Conservation (phyloP, 2,888 invertebrate species). For the Catocala fraxini region DNA sequence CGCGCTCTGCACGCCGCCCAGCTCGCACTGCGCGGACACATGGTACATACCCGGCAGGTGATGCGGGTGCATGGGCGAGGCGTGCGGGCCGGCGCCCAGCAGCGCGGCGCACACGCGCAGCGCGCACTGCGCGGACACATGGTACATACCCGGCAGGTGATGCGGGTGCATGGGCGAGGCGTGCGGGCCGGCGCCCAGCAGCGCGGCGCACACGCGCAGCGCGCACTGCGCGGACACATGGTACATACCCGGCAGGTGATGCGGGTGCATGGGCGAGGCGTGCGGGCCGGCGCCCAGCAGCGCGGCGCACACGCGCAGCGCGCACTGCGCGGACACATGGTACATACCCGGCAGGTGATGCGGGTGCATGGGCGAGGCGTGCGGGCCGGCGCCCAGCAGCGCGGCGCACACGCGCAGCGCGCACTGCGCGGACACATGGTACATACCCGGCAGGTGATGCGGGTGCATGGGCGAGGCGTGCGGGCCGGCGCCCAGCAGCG, state of each 20-base stretch:
- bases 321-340: conserved; percentile 56
- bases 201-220: conserved; percentile 71
- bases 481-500: conserved; percentile 79
- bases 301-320: conserved; percentile 77
- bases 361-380: conserved; percentile 77
- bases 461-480: conserved; percentile 79
- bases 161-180: conserved; percentile 79
- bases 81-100: conserved; percentile 78
- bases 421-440: conserved; percentile 33
- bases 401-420: conserved; percentile 79
- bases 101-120: conserved; percentile 78
- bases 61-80: conserved; percentile 78
- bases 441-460: conserved; percentile 75
- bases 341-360: conserved; percentile 75
- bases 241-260: conserved; percentile 73
- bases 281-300: conserved; percentile 79
- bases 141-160: conserved; percentile 71
- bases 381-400: conserved; percentile 78
- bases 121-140: conserved; percentile 60
- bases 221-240: conserved; percentile 65
- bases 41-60: conserved; percentile 71
- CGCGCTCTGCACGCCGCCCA: conserved; percentile 71
- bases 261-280: conserved; percentile 77
- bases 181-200: conserved; percentile 78
- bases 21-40: conserved; percentile 66